Evolutionary conservation across 2,888 invertebrate genomes (phyloP).

Genomic region (Graphium colonna): DNA sequence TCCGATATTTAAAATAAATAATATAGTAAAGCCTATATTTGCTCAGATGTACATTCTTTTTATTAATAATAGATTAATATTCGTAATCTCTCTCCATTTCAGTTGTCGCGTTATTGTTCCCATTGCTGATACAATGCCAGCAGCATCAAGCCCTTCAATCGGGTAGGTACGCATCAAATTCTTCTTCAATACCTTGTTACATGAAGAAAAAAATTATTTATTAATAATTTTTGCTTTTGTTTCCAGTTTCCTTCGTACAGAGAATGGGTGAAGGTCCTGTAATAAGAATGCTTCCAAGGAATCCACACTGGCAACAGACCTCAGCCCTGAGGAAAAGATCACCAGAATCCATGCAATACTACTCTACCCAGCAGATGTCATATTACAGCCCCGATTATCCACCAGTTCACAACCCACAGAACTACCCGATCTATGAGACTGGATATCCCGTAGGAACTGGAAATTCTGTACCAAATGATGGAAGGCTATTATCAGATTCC

Average conservation of each 20-base stretch:
- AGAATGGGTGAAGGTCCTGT: slow-evolving; percentile 51
- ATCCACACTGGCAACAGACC: slow-evolving; percentile 66
- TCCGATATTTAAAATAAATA: too few species aligned
- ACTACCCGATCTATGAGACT: slow-evolving; percentile 38
- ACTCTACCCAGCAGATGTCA: slow-evolving; percentile 17
- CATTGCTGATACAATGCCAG: slow-evolving; percentile 51
- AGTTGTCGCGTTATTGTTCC: slow-evolving; percentile 51
- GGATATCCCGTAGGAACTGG: slow-evolving; percentile 48
- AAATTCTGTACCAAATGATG: slow-evolving; percentile 52
- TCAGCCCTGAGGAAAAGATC: slow-evolving; percentile 67
- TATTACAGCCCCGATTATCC: slow-evolving; percentile 33
- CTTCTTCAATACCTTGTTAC: slow-evolving; percentile 12
- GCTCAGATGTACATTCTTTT: too few species aligned
- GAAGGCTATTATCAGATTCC: slow-evolving; percentile 79
- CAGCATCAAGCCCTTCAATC: slow-evolving; percentile 55
- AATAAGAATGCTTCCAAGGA: slow-evolving; percentile 48
- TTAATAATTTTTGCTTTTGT: too few species aligned
- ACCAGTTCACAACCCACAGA: slow-evolving; percentile 31
- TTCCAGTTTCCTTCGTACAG: slow-evolving; percentile 58
- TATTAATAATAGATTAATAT: too few species aligned
- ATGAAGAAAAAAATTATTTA: too few species aligned
- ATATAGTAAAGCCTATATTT: too few species aligned
- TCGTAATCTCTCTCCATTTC: slow-evolving; percentile 37
- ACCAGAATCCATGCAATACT: slow-evolving; percentile 41
- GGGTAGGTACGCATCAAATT: slow-evolving; percentile 77